Evolutionary conservation across 2,113 vertebrate species (phyloP), one percentile per base, ranked within the genome.

Genomic region (Coryphaenoides rupestris): DNA sequence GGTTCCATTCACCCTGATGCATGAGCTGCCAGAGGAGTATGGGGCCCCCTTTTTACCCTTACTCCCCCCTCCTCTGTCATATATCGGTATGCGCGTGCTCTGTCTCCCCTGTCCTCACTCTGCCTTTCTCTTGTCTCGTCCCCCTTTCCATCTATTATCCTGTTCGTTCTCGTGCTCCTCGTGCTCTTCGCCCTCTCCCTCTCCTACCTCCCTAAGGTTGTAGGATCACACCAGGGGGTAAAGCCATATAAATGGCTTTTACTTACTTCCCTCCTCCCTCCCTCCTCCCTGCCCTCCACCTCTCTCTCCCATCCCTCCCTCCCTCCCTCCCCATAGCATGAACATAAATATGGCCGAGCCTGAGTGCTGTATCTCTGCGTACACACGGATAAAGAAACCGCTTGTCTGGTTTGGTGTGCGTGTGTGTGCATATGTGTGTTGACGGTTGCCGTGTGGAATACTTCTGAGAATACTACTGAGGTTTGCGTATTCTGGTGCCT

Each of bases 1-100:
- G 90, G 88, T 91, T 90, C 89, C 87, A 90, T 91, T 89, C 89
- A 89, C 78, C 82, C 84, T 89, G 83, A 87, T 89, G 85, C 82
- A 89, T 86, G 86, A 84, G 85, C 84, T 89, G 88, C 85, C 87
- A 90, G 82, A 84, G 70, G 79, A 84, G 76, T 78, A 33, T 72
- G 74, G 75, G 77, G 86, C 86, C 71, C 79, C 73, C 77, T 23
- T 75, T 73, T 65, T 55, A 56, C 76, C 67, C 71, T 47, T 54
- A 58, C 56, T 61, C 12, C 65, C 49, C 59, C 66, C 45, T 33
- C 28, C 28, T 21, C 7, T 14, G n/a, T n/a, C n/a, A n/a, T n/a
- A n/a, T n/a, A n/a, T n/a, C n/a, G n/a, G n/a, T n/a, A n/a, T n/a
- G n/a, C n/a, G n/a, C n/a, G n/a, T n/a, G n/a, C n/a, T n/a, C n/a